Evolutionary conservation across 2,888 invertebrate genomes (phyloP).

Genomic region (Saturnia japonica): DNA sequence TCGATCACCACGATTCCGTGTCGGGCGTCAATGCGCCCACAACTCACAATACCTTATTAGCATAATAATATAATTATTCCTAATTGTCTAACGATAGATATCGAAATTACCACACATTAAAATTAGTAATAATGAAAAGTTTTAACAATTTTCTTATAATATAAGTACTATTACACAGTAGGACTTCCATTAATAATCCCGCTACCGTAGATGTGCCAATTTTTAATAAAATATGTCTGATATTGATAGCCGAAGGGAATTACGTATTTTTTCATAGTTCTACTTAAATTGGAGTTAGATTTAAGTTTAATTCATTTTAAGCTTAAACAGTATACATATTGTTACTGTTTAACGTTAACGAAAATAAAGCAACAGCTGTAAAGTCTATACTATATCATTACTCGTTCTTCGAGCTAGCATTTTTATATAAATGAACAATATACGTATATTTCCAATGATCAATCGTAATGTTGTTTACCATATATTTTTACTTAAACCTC

Average conservation of each 20-base stretch:
- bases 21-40: slow-evolving; percentile 65
- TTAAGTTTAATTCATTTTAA: background rate
- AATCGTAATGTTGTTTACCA: background rate
- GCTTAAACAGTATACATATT: too few species aligned
- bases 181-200: background rate
- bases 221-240: too few species aligned
- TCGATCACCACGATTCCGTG: slow-evolving; percentile 69
- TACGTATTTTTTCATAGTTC: background rate
- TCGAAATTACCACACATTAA: background rate
- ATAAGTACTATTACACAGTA: background rate
- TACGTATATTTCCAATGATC: too few species aligned
- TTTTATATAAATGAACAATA: too few species aligned
- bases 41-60: slow-evolving; percentile 76
- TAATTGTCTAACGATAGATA: background rate
- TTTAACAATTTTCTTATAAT: background rate
- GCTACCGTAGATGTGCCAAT: too few species aligned
- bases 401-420: too few species aligned
- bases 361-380: background rate
- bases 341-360: too few species aligned
- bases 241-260: too few species aligned
- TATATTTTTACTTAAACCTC: slow-evolving; percentile 13
- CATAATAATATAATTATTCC: slow-evolving; percentile 63
- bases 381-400: too few species aligned
- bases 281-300: background rate
- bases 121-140: background rate